A percentile compares a stretch with the other conserved stretches of the same genome.
Conservation (phyloP, 2,113 vertebrate species). For the Hirundichthys speculiger region DNA sequence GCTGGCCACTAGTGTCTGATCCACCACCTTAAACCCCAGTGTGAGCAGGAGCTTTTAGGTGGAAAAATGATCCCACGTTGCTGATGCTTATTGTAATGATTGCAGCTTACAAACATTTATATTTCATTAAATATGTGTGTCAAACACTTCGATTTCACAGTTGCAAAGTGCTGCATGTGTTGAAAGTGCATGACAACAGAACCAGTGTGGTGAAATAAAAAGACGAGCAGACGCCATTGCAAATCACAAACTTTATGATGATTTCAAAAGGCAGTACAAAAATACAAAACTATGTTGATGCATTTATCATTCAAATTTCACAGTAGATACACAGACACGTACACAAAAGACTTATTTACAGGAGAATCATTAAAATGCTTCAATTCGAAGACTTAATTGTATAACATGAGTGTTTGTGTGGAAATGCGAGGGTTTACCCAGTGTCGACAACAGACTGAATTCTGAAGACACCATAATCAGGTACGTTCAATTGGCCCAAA, state of each 20-base stretch:
- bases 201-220: background rate
- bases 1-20: conserved; percentile 8
- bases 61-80: conserved; percentile 38
- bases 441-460: conserved; percentile 24
- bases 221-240: conserved; percentile 28
- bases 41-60: conserved; percentile 6
- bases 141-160: conserved; percentile 13
- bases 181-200: background rate
- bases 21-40: conserved; percentile 7
- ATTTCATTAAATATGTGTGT: background rate
- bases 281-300: conserved; percentile 87
- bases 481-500: conserved; percentile 24
- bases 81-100: background rate
- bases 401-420: conserved; percentile 11
- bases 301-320: conserved; percentile 81
- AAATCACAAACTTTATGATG: conserved; percentile 71
- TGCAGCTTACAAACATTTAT: too few species aligned
- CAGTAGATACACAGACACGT: conserved; percentile 77
- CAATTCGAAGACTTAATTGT: conserved; percentile 12
- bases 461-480: conserved; percentile 18
- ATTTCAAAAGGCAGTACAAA: conserved; percentile 81
- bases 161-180: background rate
- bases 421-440: conserved; percentile 8
- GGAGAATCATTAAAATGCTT: conserved; percentile 42
- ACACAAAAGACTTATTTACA: conserved; percentile 79